A percentile compares a stretch with the other conserved stretches of the same genome.
These are phyloP conservation scores for Melanotaenia parkinsoni DNA, from an alignment of 2,797 vertebrate genomes.

Conservation along the genomic window DNA sequence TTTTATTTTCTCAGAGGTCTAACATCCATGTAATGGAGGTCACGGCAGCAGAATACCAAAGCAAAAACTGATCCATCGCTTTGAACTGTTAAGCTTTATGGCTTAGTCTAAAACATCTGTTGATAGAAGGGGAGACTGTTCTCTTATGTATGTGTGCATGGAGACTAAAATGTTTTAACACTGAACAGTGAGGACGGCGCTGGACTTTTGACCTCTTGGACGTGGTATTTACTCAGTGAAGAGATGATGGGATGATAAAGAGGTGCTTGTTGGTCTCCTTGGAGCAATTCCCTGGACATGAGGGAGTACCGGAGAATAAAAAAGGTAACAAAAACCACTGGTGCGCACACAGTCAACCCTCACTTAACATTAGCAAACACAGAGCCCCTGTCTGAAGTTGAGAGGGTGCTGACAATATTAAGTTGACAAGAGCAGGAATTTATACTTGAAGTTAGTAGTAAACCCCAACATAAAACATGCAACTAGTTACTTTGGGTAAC, in stretches of 20 bases:
- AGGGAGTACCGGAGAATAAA: constrained; percentile 30
- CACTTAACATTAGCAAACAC: constrained; percentile 23
- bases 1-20: background rate
- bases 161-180: constrained; percentile 41
- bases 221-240: constrained; percentile 58
- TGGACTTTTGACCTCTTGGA: constrained; percentile 73
- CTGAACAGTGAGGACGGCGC: constrained; percentile 36
- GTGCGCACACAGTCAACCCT: constrained; percentile 24
- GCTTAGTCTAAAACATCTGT: constrained; percentile 26
- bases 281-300: constrained; percentile 31
- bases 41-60: constrained; percentile 25
- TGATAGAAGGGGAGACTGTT: background rate
- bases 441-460: background rate
- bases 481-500: background rate
- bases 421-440: constrained; percentile 1
- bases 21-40: constrained; percentile 34
- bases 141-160: constrained; percentile 14
- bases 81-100: constrained; percentile 24
- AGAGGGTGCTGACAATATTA: background rate
- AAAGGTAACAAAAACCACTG: constrained; percentile 11
- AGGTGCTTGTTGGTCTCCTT: constrained; percentile 54
- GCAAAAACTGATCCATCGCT: constrained; percentile 6
- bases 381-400: background rate
- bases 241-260: constrained; percentile 67
- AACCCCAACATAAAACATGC: background rate